Evolutionary conservation across 2,888 invertebrate species (phyloP).

Genomic region (Lithophane socia): DNA sequence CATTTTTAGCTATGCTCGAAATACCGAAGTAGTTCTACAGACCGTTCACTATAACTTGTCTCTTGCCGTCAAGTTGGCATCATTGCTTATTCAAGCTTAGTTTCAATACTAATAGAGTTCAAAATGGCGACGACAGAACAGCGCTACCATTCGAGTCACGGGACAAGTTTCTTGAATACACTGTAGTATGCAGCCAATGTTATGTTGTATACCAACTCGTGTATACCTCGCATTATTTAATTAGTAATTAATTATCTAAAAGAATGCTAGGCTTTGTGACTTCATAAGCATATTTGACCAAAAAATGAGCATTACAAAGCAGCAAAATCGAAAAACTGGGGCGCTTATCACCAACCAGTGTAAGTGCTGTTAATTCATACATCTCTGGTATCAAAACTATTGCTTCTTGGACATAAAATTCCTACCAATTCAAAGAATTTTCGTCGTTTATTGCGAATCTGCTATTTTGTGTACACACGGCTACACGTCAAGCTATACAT

Average conservation of each 20-base stretch:
- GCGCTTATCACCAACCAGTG: neutral
- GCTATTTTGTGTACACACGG: neutral
- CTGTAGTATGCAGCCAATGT: neutral
- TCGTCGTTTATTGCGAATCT: neutral
- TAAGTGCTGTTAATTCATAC: neutral
- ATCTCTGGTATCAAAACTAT: neutral
- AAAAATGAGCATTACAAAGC: neutral
- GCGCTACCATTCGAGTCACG: too few relatives aligned
- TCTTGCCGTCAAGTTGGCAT: too few relatives aligned
- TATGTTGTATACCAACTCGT: neutral
- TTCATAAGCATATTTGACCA: neutral
- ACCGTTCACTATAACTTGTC: too few relatives aligned
- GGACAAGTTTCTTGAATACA: too few relatives aligned
- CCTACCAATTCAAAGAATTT: neutral
- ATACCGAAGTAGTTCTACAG: conserved; percentile 11
- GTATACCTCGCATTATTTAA: conserved; percentile 1
- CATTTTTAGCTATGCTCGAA: neutral
- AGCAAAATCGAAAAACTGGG: neutral
- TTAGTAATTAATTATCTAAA: neutral
- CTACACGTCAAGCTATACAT: too few relatives aligned
- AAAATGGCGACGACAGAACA: too few relatives aligned
- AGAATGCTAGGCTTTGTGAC: conserved; percentile 7
- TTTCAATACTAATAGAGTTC: too few relatives aligned
- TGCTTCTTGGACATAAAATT: neutral
- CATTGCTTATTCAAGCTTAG: too few relatives aligned